Conservation (phyloP, 2,888 invertebrate species). For the Xestoiulus laeticollis region DNA sequence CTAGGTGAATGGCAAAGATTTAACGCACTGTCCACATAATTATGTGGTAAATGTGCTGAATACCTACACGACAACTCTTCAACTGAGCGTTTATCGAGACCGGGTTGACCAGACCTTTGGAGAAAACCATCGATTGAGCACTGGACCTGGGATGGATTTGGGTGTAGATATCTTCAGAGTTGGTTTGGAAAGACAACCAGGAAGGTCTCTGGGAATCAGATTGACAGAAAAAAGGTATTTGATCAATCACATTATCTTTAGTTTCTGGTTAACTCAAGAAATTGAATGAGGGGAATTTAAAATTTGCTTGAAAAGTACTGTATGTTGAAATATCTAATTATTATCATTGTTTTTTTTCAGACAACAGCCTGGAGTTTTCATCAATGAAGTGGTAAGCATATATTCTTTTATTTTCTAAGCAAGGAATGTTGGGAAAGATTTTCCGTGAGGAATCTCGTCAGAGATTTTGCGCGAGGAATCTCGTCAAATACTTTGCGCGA, state of each 20-base stretch:
- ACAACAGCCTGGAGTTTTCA: constrained; percentile 60
- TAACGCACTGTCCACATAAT: constrained; percentile 55
- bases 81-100: constrained; percentile 66
- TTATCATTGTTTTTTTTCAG: constrained; percentile 54
- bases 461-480: too few relatives aligned
- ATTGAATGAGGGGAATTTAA: too few relatives aligned
- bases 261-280: background rate
- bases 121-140: background rate
- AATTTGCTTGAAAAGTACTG: too few relatives aligned
- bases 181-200: constrained; percentile 63
- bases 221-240: constrained; percentile 63
- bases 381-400: constrained; percentile 59
- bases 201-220: constrained; percentile 65
- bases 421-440: background rate
- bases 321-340: too few relatives aligned
- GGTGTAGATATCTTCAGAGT: constrained; percentile 64
- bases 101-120: constrained; percentile 58
- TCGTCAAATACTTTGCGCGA: too few relatives aligned
- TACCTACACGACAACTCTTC: constrained; percentile 63
- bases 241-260: background rate
- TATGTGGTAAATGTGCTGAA: constrained; percentile 58
- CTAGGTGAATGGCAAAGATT: constrained; percentile 59
- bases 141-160: background rate
- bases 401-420: background rate
- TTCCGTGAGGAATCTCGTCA: background rate